phyloP scores from a whole-genome alignment of 2,113 vertebrate species.

The Podiceps cristatus region DNA sequence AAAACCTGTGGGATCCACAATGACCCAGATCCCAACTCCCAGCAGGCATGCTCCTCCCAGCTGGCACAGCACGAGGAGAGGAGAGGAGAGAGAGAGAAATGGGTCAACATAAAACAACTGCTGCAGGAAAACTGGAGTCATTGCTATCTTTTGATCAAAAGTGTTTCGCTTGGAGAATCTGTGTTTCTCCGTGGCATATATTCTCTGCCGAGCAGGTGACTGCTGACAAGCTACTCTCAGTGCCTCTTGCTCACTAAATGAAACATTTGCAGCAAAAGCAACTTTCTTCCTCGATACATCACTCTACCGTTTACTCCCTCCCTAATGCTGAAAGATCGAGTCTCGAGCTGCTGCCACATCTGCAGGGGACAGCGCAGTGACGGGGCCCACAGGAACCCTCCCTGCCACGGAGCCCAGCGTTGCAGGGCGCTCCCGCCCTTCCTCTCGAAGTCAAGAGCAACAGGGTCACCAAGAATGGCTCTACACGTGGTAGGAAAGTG shows the following conservation, averaged over 20 bases:
- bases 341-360: neutral
- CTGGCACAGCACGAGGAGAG: constrained; percentile 59
- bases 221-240: neutral
- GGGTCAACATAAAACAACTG: neutral
- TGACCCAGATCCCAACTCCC: constrained; percentile 89
- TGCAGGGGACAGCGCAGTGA: neutral
- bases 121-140: neutral
- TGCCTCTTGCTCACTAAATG: neutral
- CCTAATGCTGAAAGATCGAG: neutral
- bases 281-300: neutral
- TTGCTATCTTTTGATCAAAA: neutral
- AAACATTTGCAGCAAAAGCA: neutral
- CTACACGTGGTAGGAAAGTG: neutral
- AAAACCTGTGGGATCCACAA: constrained; percentile 91
- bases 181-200: neutral
- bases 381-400: accelerated
- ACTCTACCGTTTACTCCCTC: neutral
- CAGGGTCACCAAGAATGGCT: neutral
- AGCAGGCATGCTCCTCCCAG: constrained; percentile 90
- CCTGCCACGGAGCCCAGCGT: neutral
- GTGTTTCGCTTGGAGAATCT: neutral
- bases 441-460: neutral
- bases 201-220: neutral
- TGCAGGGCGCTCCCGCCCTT: neutral
- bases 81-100: neutral